These are phyloP conservation scores for Adela reaumurella DNA, from an alignment of 2,888 invertebrate species.

Conservation along the genomic window DNA sequence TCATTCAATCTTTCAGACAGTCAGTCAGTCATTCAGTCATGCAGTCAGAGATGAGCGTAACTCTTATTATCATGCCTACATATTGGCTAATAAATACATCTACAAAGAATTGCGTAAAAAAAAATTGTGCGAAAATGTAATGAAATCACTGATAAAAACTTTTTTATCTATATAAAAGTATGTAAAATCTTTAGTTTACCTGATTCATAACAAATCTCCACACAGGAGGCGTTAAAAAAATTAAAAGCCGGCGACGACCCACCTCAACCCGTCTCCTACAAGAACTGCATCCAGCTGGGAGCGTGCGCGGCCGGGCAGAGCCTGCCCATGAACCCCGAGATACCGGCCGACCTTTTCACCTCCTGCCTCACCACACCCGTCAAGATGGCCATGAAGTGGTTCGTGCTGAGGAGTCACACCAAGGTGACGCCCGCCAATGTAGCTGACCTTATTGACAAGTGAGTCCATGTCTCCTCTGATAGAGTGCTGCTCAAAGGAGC, in stretches of 20 bases:
- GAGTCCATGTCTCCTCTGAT: constrained; percentile 24
- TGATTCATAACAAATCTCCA: too few relatives aligned
- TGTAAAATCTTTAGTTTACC: too few relatives aligned
- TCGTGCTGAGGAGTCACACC: constrained; percentile 77
- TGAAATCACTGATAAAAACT: too few relatives aligned
- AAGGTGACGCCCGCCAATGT: constrained; percentile 79
- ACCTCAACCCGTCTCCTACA: constrained; percentile 60
- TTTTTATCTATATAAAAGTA: too few relatives aligned
- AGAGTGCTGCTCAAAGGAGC: too few relatives aligned
- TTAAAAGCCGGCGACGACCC: constrained; percentile 9
- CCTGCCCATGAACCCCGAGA: constrained; percentile 94
- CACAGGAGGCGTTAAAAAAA: constrained; percentile 5
- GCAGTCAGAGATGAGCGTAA: too few relatives aligned
- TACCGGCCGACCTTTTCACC: constrained; percentile 97
- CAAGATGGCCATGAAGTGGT: constrained; percentile 93
- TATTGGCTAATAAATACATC: too few relatives aligned
- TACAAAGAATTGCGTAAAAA: too few relatives aligned
- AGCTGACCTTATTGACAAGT: constrained; percentile 88
- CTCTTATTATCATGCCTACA: too few relatives aligned
- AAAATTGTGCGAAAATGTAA: too few relatives aligned
- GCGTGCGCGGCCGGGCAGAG: constrained; percentile 93
- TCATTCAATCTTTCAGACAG: too few relatives aligned
- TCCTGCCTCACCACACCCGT: constrained; percentile 98
- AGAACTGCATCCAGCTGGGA: constrained; percentile 93
- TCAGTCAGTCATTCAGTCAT: too few relatives aligned